These are phyloP conservation scores for Drosophila equinoxialis DNA, from an alignment of 1,140 invertebrate genomes.

Conservation along the genomic window DNA sequence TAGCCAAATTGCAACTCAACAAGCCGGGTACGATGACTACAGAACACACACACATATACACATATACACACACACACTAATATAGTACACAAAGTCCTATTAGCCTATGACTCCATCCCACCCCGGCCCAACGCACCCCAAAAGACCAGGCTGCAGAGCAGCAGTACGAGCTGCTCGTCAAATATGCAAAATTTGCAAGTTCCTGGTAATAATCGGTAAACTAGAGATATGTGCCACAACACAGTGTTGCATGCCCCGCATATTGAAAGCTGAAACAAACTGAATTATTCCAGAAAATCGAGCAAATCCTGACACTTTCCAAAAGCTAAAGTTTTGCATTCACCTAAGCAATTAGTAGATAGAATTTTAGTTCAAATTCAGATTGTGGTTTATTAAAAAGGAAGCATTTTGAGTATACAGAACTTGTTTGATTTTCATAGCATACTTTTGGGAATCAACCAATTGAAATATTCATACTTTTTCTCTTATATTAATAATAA, in stretches of 20 bases:
- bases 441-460: constrained; percentile 1
- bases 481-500: no score
- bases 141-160: neutral
- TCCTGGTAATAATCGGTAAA: constrained; percentile 40
- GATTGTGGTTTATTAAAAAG: no score
- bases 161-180: constrained; percentile 50
- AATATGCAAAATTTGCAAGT: constrained; percentile 71
- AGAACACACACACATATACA: constrained; percentile 30
- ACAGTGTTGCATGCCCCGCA: constrained; percentile 5
- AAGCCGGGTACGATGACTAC: constrained; percentile 53
- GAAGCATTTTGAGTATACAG: neutral
- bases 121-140: neutral
- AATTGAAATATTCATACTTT: no score
- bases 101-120: neutral
- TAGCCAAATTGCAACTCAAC: constrained; percentile 79
- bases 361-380: no score
- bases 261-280: neutral
- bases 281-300: neutral
- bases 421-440: neutral
- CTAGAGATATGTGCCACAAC: constrained; percentile 44
- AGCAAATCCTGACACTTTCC: no score
- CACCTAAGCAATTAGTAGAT: no score
- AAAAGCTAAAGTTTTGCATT: no score
- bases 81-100: constrained; percentile 10
- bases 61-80: constrained; percentile 9